Evolutionary conservation across 2,888 invertebrate genomes (phyloP), one percentile per base, ranked within the genome.

Genomic region (Drosophila differens): DNA sequence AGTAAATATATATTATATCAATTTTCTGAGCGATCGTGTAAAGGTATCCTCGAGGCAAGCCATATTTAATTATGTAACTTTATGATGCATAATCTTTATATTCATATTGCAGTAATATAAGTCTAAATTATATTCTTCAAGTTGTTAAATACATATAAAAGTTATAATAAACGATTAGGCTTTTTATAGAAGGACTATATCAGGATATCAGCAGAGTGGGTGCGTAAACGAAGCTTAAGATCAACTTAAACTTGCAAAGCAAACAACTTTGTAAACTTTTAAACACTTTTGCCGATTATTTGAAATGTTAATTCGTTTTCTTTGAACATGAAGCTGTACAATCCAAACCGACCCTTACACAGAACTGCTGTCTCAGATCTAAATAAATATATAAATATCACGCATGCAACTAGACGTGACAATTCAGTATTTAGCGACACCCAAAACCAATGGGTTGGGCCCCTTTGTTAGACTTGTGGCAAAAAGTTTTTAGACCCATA

Each of bases 331-430:
- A 16, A 67, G 59, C 68, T 60, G 47, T 55, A 53, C 68, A 39
- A 47, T 9, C 16, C 3, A 5, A 10, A 28, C n/a, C 22, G n/a
- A 35, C 9, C 9, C 16, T 3, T 1, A 1, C 14, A 39, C 4
- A 30, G 14, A 12, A 25, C 28, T 60, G 22, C n/a, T 32, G 1
- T n/a, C 28, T 28, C 28, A 35, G 16, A 44, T 32, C 32, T 44
- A 47, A 10, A 30, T 10, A 49, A n/a, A 30, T 30, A 32, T 14
- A 33, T 14, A 32, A 33, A 51, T 51, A 70, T 62, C 53, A 54
- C 37, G 47, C 22, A 12, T 47, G 52, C 60, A 68, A 71, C 73
- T 61, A 70, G 69, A 81, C 67, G 81, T 81, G 83, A 79, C 81
- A 76, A 37, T 60, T 59, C 35, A 61, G 52, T 68, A 70, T 70